Conservation (phyloP, 1,140 invertebrate genomes). For the Drosophila ohnishii region DNA sequence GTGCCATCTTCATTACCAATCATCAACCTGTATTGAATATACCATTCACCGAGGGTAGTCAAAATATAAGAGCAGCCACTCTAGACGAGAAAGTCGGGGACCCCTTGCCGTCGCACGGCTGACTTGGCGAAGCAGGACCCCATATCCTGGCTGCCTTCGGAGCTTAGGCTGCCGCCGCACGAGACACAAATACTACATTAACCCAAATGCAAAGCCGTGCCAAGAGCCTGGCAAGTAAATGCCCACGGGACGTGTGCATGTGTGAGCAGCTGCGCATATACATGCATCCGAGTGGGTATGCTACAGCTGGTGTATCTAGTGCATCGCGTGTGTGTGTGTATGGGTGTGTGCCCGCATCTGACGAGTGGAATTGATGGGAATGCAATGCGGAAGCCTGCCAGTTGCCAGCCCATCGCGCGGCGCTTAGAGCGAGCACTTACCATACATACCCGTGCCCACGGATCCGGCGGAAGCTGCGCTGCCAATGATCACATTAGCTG, state of each 20-base stretch:
- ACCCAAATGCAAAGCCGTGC: slow-evolving; percentile 78
- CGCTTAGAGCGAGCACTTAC: slow-evolving; percentile 38
- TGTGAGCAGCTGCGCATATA: slow-evolving; percentile 18
- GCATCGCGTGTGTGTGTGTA: slow-evolving; percentile 3
- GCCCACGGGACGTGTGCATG: slow-evolving; percentile 58
- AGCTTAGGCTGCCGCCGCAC: slow-evolving; percentile 41
- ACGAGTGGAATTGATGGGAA: slow-evolving; percentile 54
- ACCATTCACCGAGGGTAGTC: slow-evolving; percentile 4
- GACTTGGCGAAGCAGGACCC: slow-evolving; percentile 3
- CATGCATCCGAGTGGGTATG: slow-evolving; percentile 4
- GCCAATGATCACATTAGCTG: slow-evolving; percentile 40
- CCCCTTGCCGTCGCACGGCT: slow-evolving; percentile 8
- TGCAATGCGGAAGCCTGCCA: slow-evolving; percentile 36
- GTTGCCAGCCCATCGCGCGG: slow-evolving; percentile 23
- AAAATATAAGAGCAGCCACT: slow-evolving; percentile 26
- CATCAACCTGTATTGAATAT: slow-evolving; percentile 36
- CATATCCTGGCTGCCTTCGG: slow-evolving; percentile 25
- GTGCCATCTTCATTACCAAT: slow-evolving; percentile 38
- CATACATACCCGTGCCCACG: slow-evolving; percentile 19
- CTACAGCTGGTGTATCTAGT: slow-evolving; percentile 9
- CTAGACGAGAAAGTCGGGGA: neutral
- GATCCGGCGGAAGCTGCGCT: slow-evolving; percentile 16
- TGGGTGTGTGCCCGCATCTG: slow-evolving; percentile 34
- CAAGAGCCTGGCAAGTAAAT: slow-evolving; percentile 75
- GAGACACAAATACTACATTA: slow-evolving; percentile 80